Conservation (phyloP, 2,797 vertebrate genomes). For the Chaunax sp. region DNA sequence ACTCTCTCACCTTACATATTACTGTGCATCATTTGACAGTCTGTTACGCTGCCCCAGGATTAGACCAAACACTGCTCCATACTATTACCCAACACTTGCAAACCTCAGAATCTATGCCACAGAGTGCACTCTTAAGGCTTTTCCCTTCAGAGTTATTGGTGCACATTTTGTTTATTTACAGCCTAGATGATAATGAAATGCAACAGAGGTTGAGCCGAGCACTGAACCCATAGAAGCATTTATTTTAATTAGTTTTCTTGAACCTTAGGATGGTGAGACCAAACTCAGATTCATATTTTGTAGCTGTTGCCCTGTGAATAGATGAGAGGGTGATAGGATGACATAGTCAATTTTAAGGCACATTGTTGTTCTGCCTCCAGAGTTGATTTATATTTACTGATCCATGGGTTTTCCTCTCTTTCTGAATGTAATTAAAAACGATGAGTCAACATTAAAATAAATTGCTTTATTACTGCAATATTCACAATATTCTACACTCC, state of each 20-base stretch:
- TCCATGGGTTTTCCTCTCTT: constrained; percentile 5
- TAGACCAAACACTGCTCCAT: constrained; percentile 31
- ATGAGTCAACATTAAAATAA: constrained; percentile 36
- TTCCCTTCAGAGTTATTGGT: constrained; percentile 5
- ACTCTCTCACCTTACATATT: constrained; percentile 44
- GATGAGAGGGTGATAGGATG: constrained; percentile 8
- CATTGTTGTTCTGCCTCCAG: constrained; percentile 21
- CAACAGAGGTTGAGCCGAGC: neutral
- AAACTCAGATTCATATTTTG: constrained; percentile 21
- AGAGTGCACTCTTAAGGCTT: constrained; percentile 6
- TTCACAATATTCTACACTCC: neutral
- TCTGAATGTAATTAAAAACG: constrained; percentile 16
- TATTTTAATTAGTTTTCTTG: constrained; percentile 30
- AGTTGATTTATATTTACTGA: constrained; percentile 13
- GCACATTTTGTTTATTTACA: constrained; percentile 39
- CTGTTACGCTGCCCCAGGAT: constrained; percentile 60
- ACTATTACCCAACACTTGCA: constrained; percentile 8
- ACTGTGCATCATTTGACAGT: constrained; percentile 65
- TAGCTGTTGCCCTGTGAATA: constrained; percentile 26
- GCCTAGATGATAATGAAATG: constrained; percentile 14
- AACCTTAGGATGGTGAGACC: constrained; percentile 27
- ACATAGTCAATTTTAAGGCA: constrained; percentile 11
- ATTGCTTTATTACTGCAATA: constrained; percentile 19
- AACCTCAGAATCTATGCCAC: neutral
- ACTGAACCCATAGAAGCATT: constrained; percentile 17